A percentile compares a stretch with the other conserved stretches of the same genome.
These are phyloP conservation scores for Hippocampus zosterae DNA, from an alignment of 2,113 vertebrate species.

Conservation along the genomic window DNA sequence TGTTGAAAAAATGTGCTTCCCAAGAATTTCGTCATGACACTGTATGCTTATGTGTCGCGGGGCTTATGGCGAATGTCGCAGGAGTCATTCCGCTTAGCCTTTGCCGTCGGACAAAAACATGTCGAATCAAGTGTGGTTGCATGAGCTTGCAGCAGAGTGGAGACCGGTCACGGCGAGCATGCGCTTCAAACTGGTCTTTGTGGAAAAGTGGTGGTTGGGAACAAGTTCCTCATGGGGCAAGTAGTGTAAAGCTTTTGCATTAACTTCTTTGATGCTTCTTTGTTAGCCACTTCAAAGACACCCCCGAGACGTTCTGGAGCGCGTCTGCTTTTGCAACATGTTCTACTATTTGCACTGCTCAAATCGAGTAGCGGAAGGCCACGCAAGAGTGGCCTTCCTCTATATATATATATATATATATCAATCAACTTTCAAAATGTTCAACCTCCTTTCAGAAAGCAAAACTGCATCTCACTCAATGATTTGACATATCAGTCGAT, in stretches of 20 bases:
- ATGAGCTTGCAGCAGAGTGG: constrained; percentile 51
- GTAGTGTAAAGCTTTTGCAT: constrained; percentile 11
- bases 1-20: neutral
- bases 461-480: neutral
- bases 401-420: too few species aligned
- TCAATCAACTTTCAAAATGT: neutral
- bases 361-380: constrained; percentile 12
- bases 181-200: constrained; percentile 27
- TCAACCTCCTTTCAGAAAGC: neutral
- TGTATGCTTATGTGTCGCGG: neutral
- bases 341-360: constrained; percentile 17
- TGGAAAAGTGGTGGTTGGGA: constrained; percentile 18
- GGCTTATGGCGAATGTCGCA: neutral
- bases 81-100: neutral
- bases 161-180: constrained; percentile 34
- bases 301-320: constrained; percentile 6
- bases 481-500: neutral
- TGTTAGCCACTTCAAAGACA: constrained; percentile 23
- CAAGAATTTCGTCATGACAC: neutral
- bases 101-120: constrained; percentile 8
- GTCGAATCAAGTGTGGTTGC: constrained; percentile 47
- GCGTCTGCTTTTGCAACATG: constrained; percentile 5
- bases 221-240: constrained; percentile 11
- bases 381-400: too few species aligned
- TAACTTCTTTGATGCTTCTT: constrained; percentile 11